Percentiles rank a stretch among this genome's conserved stretches.
Evolutionary conservation across 2,113 vertebrate species (phyloP).

Genomic region (Tachysurus fulvidraco): DNA sequence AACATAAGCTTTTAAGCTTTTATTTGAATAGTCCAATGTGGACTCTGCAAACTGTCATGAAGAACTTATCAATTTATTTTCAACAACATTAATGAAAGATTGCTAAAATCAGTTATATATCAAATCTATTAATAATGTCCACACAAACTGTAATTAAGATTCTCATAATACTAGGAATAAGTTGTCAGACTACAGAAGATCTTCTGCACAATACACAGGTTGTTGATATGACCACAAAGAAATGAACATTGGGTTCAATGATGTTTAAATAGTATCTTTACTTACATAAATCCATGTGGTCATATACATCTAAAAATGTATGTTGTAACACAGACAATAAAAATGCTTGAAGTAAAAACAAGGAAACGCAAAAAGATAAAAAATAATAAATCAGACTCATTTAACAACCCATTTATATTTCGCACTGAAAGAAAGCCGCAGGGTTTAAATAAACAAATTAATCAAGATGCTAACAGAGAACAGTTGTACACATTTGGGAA

Average conservation of each 20-base stretch:
- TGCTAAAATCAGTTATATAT: not conserved
- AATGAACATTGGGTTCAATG: not conserved
- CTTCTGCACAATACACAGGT: not conserved
- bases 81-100: too few species aligned
- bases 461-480: not conserved
- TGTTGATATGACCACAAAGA: not conserved
- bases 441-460: not conserved
- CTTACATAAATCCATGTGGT: not conserved
- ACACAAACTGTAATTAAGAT: not conserved
- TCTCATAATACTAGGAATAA: not conserved
- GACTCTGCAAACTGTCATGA: not conserved
- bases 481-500: not conserved
- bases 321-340: not conserved
- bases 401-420: not conserved
- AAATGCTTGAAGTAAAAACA: not conserved
- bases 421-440: not conserved
- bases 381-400: not conserved
- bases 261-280: not conserved
- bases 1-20: not conserved
- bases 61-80: not conserved
- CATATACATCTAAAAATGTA: not conserved
- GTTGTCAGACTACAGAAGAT: not conserved
- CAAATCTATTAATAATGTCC: not conserved
- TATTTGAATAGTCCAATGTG: not conserved
- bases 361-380: not conserved